phyloP scores from a whole-genome alignment of 2,797 vertebrate species.

The Dryobates pubescens region DNA sequence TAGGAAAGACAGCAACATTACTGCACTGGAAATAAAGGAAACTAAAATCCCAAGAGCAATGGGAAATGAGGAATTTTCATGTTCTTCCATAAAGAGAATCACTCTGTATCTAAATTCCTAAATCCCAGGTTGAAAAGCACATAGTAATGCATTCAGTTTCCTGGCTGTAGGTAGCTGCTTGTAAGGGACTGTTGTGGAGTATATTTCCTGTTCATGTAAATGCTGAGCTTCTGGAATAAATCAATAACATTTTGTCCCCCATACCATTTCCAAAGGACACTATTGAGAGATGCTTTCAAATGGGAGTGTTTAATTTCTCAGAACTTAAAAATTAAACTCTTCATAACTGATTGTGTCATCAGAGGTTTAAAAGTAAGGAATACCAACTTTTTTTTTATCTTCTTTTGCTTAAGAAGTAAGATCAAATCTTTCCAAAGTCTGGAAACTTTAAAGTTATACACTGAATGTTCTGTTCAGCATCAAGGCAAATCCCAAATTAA shows the following conservation, averaged over 20 bases:
- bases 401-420: neutral
- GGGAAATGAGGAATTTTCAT: constrained; percentile 15
- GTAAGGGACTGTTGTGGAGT: neutral
- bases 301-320: neutral
- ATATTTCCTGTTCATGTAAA: constrained; percentile 52
- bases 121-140: neutral
- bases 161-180: neutral
- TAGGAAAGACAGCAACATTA: neutral
- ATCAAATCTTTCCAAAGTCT: neutral
- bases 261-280: neutral
- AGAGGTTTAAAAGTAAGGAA: neutral
- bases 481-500: constrained; percentile 36
- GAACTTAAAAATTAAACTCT: neutral
- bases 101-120: constrained; percentile 22
- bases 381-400: neutral
- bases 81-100: neutral
- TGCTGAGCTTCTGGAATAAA: constrained; percentile 33
- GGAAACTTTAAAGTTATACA: neutral
- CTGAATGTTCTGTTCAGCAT: constrained; percentile 29
- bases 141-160: constrained; percentile 25
- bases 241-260: neutral
- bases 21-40: neutral
- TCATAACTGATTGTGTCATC: neutral
- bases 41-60: neutral
- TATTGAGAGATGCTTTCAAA: constrained; percentile 24